Conservation (phyloP, 2,797 vertebrate genomes). For the Martes flavigula region DNA sequence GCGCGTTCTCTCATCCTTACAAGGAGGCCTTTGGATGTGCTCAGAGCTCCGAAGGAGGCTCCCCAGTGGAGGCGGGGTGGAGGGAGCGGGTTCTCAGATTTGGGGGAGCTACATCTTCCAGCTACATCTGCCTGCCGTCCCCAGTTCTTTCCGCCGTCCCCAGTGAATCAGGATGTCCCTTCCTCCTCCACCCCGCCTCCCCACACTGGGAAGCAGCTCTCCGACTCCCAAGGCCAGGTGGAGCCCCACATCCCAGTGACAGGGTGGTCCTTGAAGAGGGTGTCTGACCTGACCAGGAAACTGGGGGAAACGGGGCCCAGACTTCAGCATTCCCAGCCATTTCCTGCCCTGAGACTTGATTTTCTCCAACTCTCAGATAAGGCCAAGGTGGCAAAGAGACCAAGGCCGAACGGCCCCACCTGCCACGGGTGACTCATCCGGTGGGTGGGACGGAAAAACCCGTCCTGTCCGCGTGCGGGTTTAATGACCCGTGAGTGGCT, state of each 20-base stretch:
- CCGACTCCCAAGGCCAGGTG: background rate
- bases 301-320: background rate
- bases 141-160: background rate
- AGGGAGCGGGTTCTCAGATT: too few relatives aligned
- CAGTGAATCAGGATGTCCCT: background rate
- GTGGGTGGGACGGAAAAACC: background rate
- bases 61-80: rapidly evolving
- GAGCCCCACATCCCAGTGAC: background rate
- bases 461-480: background rate
- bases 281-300: background rate
- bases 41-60: background rate
- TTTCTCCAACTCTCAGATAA: background rate
- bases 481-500: background rate
- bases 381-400: background rate
- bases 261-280: background rate
- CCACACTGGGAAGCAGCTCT: too few relatives aligned
- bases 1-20: too few relatives aligned
- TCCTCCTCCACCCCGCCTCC: too few relatives aligned
- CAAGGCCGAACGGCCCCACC: background rate
- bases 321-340: background rate
- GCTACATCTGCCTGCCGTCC: background rate
- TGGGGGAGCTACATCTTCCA: background rate
- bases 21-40: background rate
- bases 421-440: background rate
- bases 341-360: background rate